Evolutionary conservation across 2,113 vertebrate genomes (phyloP).

Genomic region (Piaya cayana): DNA sequence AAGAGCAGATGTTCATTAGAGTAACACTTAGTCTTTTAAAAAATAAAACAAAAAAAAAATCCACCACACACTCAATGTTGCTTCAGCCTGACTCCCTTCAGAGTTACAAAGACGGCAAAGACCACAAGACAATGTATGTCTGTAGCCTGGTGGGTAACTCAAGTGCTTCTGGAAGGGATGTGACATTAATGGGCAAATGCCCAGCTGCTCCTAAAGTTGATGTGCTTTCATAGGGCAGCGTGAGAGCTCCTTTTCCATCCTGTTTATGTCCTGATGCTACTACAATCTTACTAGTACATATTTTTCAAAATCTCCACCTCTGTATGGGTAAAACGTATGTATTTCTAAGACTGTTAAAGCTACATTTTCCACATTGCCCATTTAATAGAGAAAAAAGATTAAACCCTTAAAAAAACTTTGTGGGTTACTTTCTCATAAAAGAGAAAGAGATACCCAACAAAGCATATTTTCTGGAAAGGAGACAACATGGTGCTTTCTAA

Average conservation of each 20-base stretch:
- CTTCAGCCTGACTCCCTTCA: neutral
- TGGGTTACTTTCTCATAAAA: neutral
- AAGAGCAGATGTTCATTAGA: neutral
- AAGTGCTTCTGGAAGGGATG: neutral
- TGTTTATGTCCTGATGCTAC: neutral
- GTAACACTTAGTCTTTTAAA: neutral
- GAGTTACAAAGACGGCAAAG: neutral
- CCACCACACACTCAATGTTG: too few species aligned
- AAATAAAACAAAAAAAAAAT: too few species aligned
- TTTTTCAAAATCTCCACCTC: neutral
- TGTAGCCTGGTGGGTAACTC: neutral
- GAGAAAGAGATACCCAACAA: neutral
- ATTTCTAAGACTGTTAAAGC: neutral
- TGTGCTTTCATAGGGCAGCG: neutral
- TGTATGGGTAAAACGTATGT: neutral
- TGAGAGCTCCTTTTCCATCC: neutral
- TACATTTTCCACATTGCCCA: neutral
- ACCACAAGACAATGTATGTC: neutral
- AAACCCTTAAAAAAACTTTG: neutral
- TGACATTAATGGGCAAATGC: neutral
- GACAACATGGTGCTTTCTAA: neutral
- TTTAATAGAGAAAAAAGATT: neutral
- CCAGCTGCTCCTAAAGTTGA: neutral
- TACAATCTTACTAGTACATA: neutral
- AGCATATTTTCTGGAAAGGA: neutral